Conservation (phyloP, 2,888 invertebrate species). For the Lycophotia porphyrea region DNA sequence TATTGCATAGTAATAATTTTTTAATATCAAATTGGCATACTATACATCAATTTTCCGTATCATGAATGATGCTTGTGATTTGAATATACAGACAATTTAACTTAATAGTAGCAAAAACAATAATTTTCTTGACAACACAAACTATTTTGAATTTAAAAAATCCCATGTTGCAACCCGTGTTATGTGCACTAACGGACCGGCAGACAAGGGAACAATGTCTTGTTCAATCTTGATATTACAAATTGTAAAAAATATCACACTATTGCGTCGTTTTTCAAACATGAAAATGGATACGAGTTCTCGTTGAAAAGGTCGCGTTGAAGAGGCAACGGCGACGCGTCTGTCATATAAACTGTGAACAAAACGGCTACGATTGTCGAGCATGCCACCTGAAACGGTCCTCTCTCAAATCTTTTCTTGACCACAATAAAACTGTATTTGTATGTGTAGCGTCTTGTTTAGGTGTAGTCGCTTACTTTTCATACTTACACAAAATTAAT, state of each 20-base stretch:
- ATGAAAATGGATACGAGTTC: constrained; percentile 17
- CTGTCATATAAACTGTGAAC: constrained; percentile 20
- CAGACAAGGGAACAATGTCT: too few species aligned
- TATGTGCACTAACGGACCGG: neutral
- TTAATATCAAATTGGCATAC: too few species aligned
- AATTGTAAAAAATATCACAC: neutral
- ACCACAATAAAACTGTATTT: neutral
- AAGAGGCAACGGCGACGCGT: neutral
- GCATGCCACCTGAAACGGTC: neutral
- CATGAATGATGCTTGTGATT: too few species aligned
- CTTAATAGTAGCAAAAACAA: too few species aligned
- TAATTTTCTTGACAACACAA: neutral
- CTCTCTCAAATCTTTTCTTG: neutral
- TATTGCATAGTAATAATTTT: neutral
- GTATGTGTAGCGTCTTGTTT: neutral
- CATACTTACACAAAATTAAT: too few species aligned
- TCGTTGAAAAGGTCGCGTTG: constrained; percentile 12
- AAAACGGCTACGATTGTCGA: neutral
- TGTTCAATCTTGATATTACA: neutral
- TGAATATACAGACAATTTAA: too few species aligned
- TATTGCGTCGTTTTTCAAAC: constrained; percentile 5
- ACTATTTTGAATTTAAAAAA: too few species aligned
- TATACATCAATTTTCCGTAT: too few species aligned
- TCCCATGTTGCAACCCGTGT: neutral
- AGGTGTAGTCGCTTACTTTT: neutral